Base-by-base conservation (phyloP, 2,113 vertebrate species). In the Anarrhichthys ocellatus region DNA sequence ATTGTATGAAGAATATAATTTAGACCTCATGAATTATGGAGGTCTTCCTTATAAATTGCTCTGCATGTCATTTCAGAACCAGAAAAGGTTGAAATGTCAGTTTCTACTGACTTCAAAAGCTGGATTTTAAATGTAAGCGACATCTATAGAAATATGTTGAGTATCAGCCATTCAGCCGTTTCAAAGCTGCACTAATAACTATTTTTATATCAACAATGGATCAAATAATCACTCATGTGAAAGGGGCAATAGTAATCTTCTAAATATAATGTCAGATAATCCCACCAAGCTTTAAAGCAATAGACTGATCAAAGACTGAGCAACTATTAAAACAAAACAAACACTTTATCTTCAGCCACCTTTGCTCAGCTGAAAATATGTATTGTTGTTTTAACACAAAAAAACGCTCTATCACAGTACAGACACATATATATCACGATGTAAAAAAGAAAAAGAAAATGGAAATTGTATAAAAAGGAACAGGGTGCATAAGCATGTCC, bases 171-270 rank as follows among this genome's bases (percentile, higher is more conserved):
- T 20, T 24, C 14, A 11, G 20, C 18, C 44, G 32, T 27, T 61
- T 56, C 24, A 14, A 75, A 29, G 62, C 54, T 81, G 69, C 0
- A 6, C 15, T 85, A 67, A 78, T 61, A 15, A 56, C 27, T 74
- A 42, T 68, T 78, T 52, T 10, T 48, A 36, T 38, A 52, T 81
- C 15, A 48, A 42, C 46, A 71, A 7, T 36, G 29, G 32, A 38
- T 61, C 14, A 61, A 36, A 63, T 38, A 63, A 63, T 11, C 9
- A n/a, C 22, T 56, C 10, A 56, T 14, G 10, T 40, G 8, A 63
- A 63, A 24, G 11, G 1, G 18, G 32, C 20, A 40, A 38, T 38
- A 38, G 58, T 65, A 40, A 34, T 62, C 15, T 36, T 62, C 29
- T 20, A 34, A 36, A 62, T 36, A 36, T 34, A 40, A 65, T 24